Conservation (phyloP, 2,113 vertebrate genomes). For the Verasper variegatus region DNA sequence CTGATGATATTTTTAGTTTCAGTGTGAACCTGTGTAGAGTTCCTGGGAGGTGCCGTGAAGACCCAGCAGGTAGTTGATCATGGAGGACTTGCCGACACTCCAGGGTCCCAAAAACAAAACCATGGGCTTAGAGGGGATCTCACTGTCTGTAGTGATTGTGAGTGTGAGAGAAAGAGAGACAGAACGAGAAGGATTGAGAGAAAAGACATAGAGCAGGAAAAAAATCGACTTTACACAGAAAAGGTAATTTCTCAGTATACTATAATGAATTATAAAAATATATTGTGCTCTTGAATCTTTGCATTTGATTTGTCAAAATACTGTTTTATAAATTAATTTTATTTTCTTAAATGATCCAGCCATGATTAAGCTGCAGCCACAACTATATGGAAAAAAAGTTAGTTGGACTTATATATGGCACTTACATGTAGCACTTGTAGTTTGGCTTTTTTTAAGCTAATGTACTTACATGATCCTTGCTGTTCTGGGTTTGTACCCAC, state of each 20-base stretch:
- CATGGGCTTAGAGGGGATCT: slow-evolving; percentile 98
- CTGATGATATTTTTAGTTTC: not conserved
- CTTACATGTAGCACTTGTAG: too few species aligned
- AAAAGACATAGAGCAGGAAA: not conserved
- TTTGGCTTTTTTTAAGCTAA: too few species aligned
- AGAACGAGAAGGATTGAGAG: not conserved
- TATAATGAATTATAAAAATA: not conserved
- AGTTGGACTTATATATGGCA: too few species aligned
- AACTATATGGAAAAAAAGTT: too few species aligned
- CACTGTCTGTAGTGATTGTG: slow-evolving; percentile 85
- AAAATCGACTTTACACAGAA: not conserved
- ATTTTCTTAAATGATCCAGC: too few species aligned
- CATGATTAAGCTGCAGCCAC: not conserved
- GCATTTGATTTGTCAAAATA: too few species aligned
- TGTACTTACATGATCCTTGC: too few species aligned
- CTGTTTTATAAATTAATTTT: too few species aligned
- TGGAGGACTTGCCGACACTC: slow-evolving; percentile 98
- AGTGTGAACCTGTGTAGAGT: slow-evolving; percentile 92
- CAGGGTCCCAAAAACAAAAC: slow-evolving; percentile 97
- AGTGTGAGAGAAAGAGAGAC: not conserved
- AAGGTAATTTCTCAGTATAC: not conserved
- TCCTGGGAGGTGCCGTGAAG: slow-evolving; percentile 90
- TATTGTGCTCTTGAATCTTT: not conserved
- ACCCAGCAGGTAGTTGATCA: slow-evolving; percentile 98
- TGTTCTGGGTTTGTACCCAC: too few species aligned